phyloP scores from a whole-genome alignment of 2,113 vertebrate genomes.

The Atrichornis clamosus region DNA sequence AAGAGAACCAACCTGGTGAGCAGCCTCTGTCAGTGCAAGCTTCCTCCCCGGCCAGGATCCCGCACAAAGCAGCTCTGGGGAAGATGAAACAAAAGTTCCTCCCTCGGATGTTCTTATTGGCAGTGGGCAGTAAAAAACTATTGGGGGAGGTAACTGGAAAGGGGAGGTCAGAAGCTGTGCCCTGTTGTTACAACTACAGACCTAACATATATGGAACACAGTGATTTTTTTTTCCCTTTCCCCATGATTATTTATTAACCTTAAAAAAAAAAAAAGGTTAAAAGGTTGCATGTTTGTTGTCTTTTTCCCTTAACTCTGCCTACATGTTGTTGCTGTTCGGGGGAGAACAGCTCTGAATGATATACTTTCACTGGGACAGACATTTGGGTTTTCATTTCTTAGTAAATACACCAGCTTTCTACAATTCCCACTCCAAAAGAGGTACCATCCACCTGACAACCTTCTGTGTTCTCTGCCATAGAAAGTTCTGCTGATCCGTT shows the following conservation, averaged over 20 bases:
- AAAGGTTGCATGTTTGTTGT: not conserved
- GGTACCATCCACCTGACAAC: too few relatives aligned
- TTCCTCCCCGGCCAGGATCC: accelerated
- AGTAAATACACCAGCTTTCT: not conserved
- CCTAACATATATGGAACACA: accelerated
- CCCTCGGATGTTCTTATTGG: not conserved
- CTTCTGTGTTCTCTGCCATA: too few relatives aligned
- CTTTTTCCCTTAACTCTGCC: not conserved
- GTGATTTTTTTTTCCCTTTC: not conserved
- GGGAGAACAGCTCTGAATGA: not conserved
- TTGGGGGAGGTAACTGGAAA: not conserved
- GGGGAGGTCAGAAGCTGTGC: not conserved
- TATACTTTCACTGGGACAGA: not conserved
- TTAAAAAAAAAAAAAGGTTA: too few relatives aligned
- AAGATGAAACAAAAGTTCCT: not conserved
- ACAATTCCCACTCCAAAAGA: too few relatives aligned
- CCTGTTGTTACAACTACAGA: accelerated
- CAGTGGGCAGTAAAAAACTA: not conserved
- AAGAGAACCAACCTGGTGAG: not conserved
- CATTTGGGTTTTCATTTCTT: not conserved
- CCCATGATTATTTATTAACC: not conserved
- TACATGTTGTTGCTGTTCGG: not conserved
- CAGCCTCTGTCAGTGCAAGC: not conserved
- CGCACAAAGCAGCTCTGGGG: not conserved
- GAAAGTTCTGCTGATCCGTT: too few relatives aligned